phyloP scores from a whole-genome alignment of 1,140 invertebrate genomes.

The Druon quercuslanigerum region DNA sequence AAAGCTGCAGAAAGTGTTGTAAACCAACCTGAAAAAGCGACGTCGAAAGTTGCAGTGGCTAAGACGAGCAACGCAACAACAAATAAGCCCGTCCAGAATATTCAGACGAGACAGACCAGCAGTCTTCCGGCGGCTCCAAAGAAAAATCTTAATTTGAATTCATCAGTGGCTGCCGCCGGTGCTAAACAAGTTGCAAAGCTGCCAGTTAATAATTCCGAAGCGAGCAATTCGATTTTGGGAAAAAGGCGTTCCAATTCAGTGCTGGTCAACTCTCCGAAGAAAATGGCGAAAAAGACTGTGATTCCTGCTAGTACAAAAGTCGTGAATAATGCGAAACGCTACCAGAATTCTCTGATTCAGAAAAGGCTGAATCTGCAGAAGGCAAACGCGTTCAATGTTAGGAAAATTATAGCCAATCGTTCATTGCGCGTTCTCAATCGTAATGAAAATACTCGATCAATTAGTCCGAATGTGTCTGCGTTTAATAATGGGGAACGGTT shows the following conservation, averaged over 20 bases:
- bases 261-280: conserved; percentile 42
- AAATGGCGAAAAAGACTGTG: conserved; percentile 53
- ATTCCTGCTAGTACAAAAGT: conserved; percentile 61
- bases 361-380: conserved; percentile 61
- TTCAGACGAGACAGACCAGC: too few species aligned
- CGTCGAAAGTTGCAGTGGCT: neutral
- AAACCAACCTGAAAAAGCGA: neutral
- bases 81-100: too few species aligned
- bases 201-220: conserved; percentile 4
- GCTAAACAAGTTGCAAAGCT: neutral
- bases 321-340: conserved; percentile 66
- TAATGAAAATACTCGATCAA: conserved; percentile 37
- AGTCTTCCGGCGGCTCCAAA: neutral
- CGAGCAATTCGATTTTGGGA: conserved; percentile 24
- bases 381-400: conserved; percentile 45
- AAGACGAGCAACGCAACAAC: too few species aligned
- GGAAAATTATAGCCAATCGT: conserved; percentile 37
- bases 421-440: conserved; percentile 25
- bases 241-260: conserved; percentile 6
- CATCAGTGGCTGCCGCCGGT: neutral
- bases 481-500: conserved; percentile 56
- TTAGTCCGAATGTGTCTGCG: conserved; percentile 45
- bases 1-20: neutral
- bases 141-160: neutral
- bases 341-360: conserved; percentile 59